These are phyloP conservation scores for Leptestheria dahalacensis DNA, from an alignment of 1,140 invertebrate species.

Conservation along the genomic window DNA sequence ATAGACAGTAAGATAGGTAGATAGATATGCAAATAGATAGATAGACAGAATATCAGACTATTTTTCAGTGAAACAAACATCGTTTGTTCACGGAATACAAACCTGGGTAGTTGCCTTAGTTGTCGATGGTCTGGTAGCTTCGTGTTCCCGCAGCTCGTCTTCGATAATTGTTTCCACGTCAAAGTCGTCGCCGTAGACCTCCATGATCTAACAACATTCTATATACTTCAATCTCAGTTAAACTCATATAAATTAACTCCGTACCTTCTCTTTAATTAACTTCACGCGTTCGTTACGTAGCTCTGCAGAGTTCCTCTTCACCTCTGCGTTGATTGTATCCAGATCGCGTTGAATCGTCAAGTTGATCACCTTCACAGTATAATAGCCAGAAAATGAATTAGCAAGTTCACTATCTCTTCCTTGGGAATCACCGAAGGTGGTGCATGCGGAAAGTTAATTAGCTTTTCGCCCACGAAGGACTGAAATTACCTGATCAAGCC, in stretches of 20 bases:
- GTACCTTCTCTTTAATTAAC: constrained; percentile 25
- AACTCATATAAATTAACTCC: constrained; percentile 18
- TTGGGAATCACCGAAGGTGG: too few species aligned
- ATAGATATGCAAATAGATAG: too few species aligned
- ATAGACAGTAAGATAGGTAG: too few species aligned
- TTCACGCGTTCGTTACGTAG: constrained; percentile 28
- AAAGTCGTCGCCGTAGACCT: constrained; percentile 1
- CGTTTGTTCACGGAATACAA: too few species aligned
- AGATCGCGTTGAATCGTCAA: constrained; percentile 29
- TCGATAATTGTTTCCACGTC: background rate
- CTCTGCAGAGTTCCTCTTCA: constrained; percentile 22
- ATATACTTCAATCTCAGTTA: background rate
- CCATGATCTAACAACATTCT: background rate
- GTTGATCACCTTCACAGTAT: constrained; percentile 26
- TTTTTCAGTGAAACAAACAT: too few species aligned
- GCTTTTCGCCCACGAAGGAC: too few species aligned
- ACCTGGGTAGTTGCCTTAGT: too few species aligned
- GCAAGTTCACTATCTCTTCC: too few species aligned
- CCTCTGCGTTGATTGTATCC: constrained; percentile 24
- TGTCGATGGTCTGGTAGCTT: background rate
- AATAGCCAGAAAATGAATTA: background rate
- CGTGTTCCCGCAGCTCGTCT: background rate
- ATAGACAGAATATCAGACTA: too few species aligned
- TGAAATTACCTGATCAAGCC: constrained; percentile 36
- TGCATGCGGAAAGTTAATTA: too few species aligned